phyloP scores from a whole-genome alignment of 2,797 vertebrate species.

The Heterohyrax brucei region DNA sequence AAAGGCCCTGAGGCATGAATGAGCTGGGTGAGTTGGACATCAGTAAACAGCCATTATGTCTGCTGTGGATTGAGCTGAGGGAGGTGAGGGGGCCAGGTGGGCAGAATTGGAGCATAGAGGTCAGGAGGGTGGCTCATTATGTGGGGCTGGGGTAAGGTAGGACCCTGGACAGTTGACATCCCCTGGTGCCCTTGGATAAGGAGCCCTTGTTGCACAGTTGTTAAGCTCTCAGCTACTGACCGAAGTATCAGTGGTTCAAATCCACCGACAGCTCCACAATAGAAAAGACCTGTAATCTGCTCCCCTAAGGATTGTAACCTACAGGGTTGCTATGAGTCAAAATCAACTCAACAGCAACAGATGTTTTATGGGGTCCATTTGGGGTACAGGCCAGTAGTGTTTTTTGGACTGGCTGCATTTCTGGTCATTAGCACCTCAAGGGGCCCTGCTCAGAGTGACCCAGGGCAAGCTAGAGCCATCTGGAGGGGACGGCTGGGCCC shows the following conservation, averaged over 20 bases:
- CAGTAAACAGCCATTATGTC: not conserved
- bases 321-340: not conserved
- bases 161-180: not conserved
- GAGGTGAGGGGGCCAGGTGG: too few species aligned
- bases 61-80: not conserved
- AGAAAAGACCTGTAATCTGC: too few species aligned
- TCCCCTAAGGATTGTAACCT: too few species aligned
- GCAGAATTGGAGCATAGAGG: not conserved
- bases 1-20: not conserved
- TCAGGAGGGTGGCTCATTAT: not conserved
- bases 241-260: too few species aligned
- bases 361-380: not conserved
- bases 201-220: too few species aligned
- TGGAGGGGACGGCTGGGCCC: not conserved
- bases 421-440: rapidly evolving
- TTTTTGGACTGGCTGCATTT: not conserved
- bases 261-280: too few species aligned
- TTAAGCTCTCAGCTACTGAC: too few species aligned
- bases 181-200: too few species aligned
- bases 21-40: not conserved
- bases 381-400: not conserved
- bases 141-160: not conserved
- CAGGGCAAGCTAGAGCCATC: not conserved
- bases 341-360: not conserved
- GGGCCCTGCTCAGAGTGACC: not conserved